phyloP scores from a whole-genome alignment of 2,113 vertebrate genomes.

The Todiramphus chloris region DNA sequence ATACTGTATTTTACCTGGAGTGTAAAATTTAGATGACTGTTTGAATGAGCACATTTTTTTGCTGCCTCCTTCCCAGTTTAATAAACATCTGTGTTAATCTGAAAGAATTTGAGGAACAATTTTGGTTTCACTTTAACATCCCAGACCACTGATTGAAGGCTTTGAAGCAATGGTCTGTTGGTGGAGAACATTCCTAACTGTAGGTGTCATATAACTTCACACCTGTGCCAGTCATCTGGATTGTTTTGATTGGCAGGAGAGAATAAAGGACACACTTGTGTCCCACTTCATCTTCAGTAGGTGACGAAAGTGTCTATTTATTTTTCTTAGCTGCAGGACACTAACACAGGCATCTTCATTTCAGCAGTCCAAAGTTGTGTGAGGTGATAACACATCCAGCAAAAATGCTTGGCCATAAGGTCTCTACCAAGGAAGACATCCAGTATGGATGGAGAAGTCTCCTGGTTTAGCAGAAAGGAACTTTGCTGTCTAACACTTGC shows the following conservation, averaged over 20 bases:
- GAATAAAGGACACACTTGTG: background rate
- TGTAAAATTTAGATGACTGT: background rate
- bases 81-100: background rate
- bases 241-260: background rate
- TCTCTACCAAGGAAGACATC: background rate
- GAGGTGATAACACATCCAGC: background rate
- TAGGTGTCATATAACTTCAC: background rate
- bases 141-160: background rate
- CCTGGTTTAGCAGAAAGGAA: background rate
- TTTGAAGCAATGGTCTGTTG: background rate
- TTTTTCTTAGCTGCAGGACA: background rate
- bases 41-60: background rate
- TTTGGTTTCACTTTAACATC: background rate
- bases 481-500: background rate
- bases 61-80: background rate
- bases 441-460: background rate
- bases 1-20: background rate
- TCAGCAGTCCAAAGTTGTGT: background rate
- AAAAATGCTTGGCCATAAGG: background rate
- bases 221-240: background rate
- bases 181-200: background rate
- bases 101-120: background rate
- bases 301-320: background rate
- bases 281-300: background rate
- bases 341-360: background rate